Base-by-base conservation (phyloP, 2,888 invertebrate genomes). In the Mesorhabditis belari region DNA sequence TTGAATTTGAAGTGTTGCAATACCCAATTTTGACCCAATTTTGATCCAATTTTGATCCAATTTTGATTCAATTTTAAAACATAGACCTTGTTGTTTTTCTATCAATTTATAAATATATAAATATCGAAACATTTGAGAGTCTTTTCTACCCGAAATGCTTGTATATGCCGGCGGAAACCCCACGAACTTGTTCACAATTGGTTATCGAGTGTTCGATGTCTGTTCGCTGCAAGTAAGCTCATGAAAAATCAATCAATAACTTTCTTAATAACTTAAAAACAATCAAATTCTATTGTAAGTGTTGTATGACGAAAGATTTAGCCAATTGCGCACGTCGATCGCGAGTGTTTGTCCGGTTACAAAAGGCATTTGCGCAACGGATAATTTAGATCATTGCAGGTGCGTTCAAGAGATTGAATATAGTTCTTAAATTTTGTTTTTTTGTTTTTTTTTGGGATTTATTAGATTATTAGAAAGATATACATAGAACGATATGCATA, bases 141-240 rank as follows among this genome's bases (percentile, higher is more conserved):
- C 66, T 73, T 60, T 69, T 77, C 67, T 77, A 74, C 58, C 77
- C 77, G 6, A 60, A 66, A 51, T 77, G 77, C 55, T 65, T 77
- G 12, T 77, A 77, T 64, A 62, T 61, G 17, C 66, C 67, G 9
- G 27, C 65, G 12, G 57, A 58, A 26, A 55, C 62, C 9, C 55
- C 58, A 17, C 52, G 57, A 27, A 69, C 71, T 9, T 77, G 77
- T 55, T 68, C 73, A 0, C 63, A 76, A 56, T 60, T 69, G 2
- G 67, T 68, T 5, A 59, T 63, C 25, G 59, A 67, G 55, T 77
- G 77, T 54, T 67, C 70, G 26, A 24, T 58, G 23, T 75, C 77
- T 57, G 29, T 59, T 4, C 57, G 74, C 21, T 77, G 77, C 64
- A 27, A 62, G 66, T 74, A 56, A 63, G 61, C n/a, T 35, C n/a